These are phyloP conservation scores for Julus scandinavius DNA, from an alignment of 2,888 invertebrate species.

Conservation along the genomic window DNA sequence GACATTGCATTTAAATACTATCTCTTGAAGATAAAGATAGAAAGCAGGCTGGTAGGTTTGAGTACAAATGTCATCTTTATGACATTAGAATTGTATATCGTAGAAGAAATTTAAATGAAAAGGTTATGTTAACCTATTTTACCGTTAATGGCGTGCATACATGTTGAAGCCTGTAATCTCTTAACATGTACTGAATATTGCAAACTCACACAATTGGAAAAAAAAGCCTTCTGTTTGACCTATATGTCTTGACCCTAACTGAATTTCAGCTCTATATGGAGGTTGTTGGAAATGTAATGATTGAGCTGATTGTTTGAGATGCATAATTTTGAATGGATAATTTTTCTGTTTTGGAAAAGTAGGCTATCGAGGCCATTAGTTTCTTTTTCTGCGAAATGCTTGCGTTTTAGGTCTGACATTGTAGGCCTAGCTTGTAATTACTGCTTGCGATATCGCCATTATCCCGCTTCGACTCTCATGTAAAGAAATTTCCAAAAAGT, in stretches of 20 bases:
- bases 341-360: neutral
- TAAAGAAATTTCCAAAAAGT: too few species aligned
- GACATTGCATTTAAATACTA: too few species aligned
- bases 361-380: neutral
- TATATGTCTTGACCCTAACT: neutral
- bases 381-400: neutral
- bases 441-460: too few species aligned
- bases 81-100: neutral
- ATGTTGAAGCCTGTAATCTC: neutral
- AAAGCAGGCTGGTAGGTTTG: too few species aligned
- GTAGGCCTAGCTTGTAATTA: neutral
- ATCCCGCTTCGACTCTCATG: too few species aligned
- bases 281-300: neutral
- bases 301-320: neutral
- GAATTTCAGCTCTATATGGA: neutral
- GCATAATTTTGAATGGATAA: neutral
- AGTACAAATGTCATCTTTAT: neutral
- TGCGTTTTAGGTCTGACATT: neutral
- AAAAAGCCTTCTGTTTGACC: neutral
- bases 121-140: neutral
- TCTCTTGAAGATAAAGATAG: too few species aligned
- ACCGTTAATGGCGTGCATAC: neutral
- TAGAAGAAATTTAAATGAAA: neutral
- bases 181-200: neutral
- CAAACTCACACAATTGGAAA: neutral